These are phyloP conservation scores for Catocala sponsa DNA, from an alignment of 2,888 invertebrate species.

Conservation along the genomic window DNA sequence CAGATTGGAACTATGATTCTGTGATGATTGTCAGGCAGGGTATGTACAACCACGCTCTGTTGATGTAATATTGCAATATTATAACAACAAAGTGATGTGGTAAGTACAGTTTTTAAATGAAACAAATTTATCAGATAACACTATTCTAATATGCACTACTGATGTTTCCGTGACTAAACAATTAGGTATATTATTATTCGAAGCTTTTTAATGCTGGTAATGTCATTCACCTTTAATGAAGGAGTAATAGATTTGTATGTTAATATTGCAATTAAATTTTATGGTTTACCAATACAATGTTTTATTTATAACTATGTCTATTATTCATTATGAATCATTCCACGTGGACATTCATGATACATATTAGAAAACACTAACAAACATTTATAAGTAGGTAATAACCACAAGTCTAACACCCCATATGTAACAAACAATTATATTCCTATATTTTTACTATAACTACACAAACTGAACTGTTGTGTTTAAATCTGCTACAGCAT, in stretches of 20 bases:
- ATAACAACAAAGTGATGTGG: conserved; percentile 5
- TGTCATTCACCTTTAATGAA: conserved; percentile 19
- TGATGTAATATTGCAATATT: not conserved
- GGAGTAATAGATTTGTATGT: conserved; percentile 18
- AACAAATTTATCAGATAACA: conserved; percentile 45
- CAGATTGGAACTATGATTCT: conserved; percentile 4
- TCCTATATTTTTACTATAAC: not conserved
- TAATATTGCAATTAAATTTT: conserved; percentile 36
- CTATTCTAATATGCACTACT: conserved; percentile 51
- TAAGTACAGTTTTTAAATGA: conserved; percentile 32
- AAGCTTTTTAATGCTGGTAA: conserved; percentile 35
- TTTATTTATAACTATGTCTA: conserved; percentile 18
- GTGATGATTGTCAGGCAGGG: conserved; percentile 23
- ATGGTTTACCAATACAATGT: conserved; percentile 32
- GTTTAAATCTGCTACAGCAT: not conserved
- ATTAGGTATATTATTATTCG: conserved; percentile 31
- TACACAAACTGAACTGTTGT: conserved; percentile 5
- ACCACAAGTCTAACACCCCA: conserved; percentile 12
- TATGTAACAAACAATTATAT: conserved; percentile 7
- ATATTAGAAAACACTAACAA: conserved; percentile 1
- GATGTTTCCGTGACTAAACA: conserved; percentile 37
- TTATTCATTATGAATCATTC: conserved; percentile 9
- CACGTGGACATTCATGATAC: conserved; percentile 8
- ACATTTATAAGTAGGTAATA: not conserved
- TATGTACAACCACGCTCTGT: conserved; percentile 11